Percentiles rank a stretch among this genome's conserved stretches.
Conservation (phyloP, 2,888 invertebrate genomes). For the Andrena minutula region DNA sequence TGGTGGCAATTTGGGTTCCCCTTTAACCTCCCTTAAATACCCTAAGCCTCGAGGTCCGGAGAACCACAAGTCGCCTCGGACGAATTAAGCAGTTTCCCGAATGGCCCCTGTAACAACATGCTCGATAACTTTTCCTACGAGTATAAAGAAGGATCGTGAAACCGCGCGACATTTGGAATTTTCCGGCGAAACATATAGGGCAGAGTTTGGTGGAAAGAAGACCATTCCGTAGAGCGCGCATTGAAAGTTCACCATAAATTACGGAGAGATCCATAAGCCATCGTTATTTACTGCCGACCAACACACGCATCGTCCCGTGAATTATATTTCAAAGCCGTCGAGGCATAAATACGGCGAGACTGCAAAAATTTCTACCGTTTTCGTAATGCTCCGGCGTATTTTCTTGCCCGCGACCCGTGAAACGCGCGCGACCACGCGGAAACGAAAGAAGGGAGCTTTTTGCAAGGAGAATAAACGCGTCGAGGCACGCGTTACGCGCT, state of each 20-base stretch:
- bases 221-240: not conserved
- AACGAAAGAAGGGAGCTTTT: not conserved
- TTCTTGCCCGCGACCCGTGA: not conserved
- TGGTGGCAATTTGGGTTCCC: too few relatives aligned
- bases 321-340: constrained; percentile 34
- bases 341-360: constrained; percentile 40
- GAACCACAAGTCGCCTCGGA: too few relatives aligned
- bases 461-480: not conserved
- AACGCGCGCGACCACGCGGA: not conserved
- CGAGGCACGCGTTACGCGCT: not conserved
- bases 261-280: constrained; percentile 29
- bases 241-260: constrained; percentile 39
- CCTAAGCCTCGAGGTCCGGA: too few relatives aligned
- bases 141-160: not conserved
- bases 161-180: not conserved
- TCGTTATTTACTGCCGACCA: constrained; percentile 40
- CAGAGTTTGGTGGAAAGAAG: constrained; percentile 7
- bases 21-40: too few relatives aligned
- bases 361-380: constrained; percentile 29
- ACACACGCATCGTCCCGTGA: constrained; percentile 30
- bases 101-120: too few relatives aligned
- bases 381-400: constrained; percentile 2
- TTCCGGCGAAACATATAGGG: not conserved
- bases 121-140: not conserved
- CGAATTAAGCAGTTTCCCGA: too few relatives aligned